These are phyloP conservation scores for Chrysodeixis includens DNA, from an alignment of 2,888 invertebrate genomes.

Conservation along the genomic window DNA sequence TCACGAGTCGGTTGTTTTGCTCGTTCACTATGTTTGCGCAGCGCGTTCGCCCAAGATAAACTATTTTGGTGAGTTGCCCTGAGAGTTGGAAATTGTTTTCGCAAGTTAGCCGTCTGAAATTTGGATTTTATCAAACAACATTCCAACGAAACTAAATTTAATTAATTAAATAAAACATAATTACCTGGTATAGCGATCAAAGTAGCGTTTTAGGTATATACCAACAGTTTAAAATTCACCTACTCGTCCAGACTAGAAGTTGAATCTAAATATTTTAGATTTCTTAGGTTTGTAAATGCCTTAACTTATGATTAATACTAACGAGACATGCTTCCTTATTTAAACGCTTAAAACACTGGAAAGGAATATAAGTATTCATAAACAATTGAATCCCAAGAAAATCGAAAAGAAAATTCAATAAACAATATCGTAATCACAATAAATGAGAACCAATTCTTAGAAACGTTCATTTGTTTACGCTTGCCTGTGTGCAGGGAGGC, in stretches of 20 bases:
- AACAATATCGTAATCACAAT: background rate
- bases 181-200: background rate
- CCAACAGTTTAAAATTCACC: too few relatives aligned
- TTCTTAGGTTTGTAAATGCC: too few relatives aligned
- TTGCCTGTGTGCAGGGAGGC: constrained; percentile 56
- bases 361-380: too few relatives aligned
- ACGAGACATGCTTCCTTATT: too few relatives aligned
- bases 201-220: background rate
- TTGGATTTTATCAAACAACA: constrained; percentile 76
- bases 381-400: background rate
- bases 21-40: constrained; percentile 77
- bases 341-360: too few relatives aligned
- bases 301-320: too few relatives aligned
- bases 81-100: constrained; percentile 81
- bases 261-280: too few relatives aligned
- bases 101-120: constrained; percentile 71
- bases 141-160: constrained; percentile 39
- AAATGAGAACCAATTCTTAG: constrained; percentile 31
- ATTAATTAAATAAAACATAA: constrained; percentile 8
- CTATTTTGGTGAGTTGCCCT: constrained; percentile 79
- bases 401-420: background rate
- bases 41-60: constrained; percentile 80
- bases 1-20: constrained; percentile 79
- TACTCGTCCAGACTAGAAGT: too few relatives aligned
- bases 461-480: constrained; percentile 53